These are phyloP conservation scores for Malthinus seriepunctatus DNA, from an alignment of 2,888 invertebrate species.

Conservation along the genomic window DNA sequence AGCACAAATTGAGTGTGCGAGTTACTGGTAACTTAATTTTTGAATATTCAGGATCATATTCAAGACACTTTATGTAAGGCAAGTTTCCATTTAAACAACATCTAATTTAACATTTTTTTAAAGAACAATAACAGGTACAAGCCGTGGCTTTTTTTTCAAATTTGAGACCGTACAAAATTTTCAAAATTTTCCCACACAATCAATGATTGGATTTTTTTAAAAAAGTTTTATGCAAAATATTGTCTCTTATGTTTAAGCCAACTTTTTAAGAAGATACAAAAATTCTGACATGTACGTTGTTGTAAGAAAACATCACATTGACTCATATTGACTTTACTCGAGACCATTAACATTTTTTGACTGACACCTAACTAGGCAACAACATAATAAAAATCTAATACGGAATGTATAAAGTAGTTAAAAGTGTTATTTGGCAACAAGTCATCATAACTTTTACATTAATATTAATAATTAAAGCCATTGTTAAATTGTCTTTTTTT, in stretches of 20 bases:
- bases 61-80: constrained; percentile 42
- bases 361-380: constrained; percentile 39
- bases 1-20: constrained; percentile 5
- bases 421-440: constrained; percentile 58
- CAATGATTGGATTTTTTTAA: not conserved
- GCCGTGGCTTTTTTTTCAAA: constrained; percentile 17
- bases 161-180: constrained; percentile 7
- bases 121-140: constrained; percentile 33
- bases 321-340: constrained; percentile 43
- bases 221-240: constrained; percentile 6
- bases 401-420: constrained; percentile 56
- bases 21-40: constrained; percentile 13
- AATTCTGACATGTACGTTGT: constrained; percentile 18
- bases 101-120: constrained; percentile 26
- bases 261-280: constrained; percentile 1
- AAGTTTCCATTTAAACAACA: constrained; percentile 33
- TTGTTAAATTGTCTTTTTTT: constrained; percentile 48
- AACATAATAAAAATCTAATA: constrained; percentile 48
- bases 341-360: constrained; percentile 38
- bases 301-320: constrained; percentile 25
- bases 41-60: constrained; percentile 19
- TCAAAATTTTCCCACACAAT: not conserved
- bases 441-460: constrained; percentile 32
- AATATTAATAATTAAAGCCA: constrained; percentile 47
- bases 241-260: not conserved